Conservation (phyloP, 2,113 vertebrate species). For the Castor canadensis region DNA sequence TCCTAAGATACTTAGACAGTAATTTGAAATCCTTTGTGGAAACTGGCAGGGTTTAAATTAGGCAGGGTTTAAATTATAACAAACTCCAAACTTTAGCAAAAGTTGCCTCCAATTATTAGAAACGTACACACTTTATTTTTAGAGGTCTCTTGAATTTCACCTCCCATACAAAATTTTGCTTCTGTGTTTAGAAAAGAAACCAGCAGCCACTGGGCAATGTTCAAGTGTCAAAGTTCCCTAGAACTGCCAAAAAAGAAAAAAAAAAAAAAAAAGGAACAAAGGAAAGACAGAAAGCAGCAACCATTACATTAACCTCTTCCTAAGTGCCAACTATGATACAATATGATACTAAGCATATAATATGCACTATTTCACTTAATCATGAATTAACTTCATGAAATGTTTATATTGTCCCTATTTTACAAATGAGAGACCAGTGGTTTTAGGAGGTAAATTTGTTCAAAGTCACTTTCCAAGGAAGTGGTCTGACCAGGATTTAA, state of each 20-base stretch:
- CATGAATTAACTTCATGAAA: neutral
- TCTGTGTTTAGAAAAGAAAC: neutral
- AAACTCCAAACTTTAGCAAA: constrained; percentile 38
- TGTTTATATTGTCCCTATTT: constrained; percentile 1
- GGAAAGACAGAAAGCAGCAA: too few species aligned
- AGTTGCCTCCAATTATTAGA: constrained; percentile 17
- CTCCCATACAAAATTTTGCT: neutral
- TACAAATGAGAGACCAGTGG: neutral
- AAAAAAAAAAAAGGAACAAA: too few species aligned
- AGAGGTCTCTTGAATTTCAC: neutral
- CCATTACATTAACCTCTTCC: neutral
- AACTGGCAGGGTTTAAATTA: neutral
- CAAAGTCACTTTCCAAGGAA: neutral
- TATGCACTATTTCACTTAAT: neutral
- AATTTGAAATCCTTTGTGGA: constrained; percentile 39
- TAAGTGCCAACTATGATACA: neutral
- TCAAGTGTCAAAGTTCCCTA: neutral
- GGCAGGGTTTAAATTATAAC: neutral
- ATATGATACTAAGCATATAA: neutral
- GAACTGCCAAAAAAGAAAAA: too few species aligned
- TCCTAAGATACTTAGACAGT: neutral
- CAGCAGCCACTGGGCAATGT: neutral
- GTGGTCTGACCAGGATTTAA: neutral
- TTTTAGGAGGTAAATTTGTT: neutral
- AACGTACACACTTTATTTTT: constrained; percentile 26